Evolutionary conservation across 2,797 vertebrate species (phyloP).

Genomic region (Melopsittacus undulatus): DNA sequence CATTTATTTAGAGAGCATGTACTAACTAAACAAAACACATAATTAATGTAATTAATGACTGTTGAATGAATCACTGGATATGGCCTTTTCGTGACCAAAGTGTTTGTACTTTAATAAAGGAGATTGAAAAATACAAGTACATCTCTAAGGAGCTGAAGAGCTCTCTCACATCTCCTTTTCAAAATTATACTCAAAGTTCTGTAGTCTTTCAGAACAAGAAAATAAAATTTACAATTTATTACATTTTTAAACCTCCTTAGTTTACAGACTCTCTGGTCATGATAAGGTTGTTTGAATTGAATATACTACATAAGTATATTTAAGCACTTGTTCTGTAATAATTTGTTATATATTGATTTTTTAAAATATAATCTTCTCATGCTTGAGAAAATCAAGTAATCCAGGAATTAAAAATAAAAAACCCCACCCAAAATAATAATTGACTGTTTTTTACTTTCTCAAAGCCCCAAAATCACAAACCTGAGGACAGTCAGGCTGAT

Average conservation of each 20-base stretch:
- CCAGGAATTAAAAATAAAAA: neutral
- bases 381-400: neutral
- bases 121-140: constrained; percentile 28
- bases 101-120: constrained; percentile 32
- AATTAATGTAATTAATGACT: constrained; percentile 65
- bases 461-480: neutral
- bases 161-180: constrained; percentile 37
- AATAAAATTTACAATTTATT: neutral
- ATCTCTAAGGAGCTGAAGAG: constrained; percentile 14
- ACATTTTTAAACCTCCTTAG: neutral
- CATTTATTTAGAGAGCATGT: constrained; percentile 33
- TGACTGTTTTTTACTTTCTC: neutral
- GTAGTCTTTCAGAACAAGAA: neutral
- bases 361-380: neutral
- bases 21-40: constrained; percentile 32
- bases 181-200: constrained; percentile 25
- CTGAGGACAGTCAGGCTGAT: neutral
- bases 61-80: constrained; percentile 21
- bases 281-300: neutral
- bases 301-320: neutral
- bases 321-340: neutral
- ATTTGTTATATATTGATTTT: neutral
- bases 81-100: constrained; percentile 46
- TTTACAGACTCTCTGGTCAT: neutral
- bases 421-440: neutral